Evolutionary conservation across 2,888 invertebrate genomes (phyloP), one percentile per base, ranked within the genome.

Genomic region (Dryocosmus kuriphilus): DNA sequence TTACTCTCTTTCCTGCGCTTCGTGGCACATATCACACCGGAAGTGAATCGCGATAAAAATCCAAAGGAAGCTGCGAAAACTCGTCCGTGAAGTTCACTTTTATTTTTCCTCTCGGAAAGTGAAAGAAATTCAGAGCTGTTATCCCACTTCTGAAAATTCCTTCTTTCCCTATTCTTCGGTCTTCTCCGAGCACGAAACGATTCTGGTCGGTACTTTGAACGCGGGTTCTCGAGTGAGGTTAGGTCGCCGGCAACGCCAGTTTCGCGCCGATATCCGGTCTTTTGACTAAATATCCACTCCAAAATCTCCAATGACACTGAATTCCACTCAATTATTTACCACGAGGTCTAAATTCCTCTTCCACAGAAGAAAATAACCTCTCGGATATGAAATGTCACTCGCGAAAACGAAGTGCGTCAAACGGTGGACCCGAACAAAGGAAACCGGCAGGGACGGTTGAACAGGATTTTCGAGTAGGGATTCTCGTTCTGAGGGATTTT

Each of bases 1-100:
- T 76, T 80, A 27, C 32, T 77, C 79, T 77, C 77, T 79, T 77
- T 35, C 51, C 24, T 74, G 32, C 63, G 46, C 63, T 60, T 76
- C 67, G 67, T 76, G 76, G 80, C 77, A 81, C 81, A 81, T 81
- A 79, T 75, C 80, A 78, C 73, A 77, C 65, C 35, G 57, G 35
- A 73, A 73, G 30, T 71, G 46, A 30, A 51, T 51, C 51, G 16
- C 38, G 65, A 35, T 30, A 35, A 65, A 55, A 75, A 75, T 60
- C 32, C 51, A 24, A 75, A 35, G 67, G 51, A 55, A 67, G 67
- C n/a, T 35, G 30, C 60, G 35, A 35, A 35, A 60, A 60, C 32
- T 51, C 51, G 46, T 71, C 46, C n/a, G 27, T 71, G 24, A 51
- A 32, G 46, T 30, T 22, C 14, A 27, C 57, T 22, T 8, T 51